Conservation (phyloP, 37 sponge, comb jelly and placozoan genomes). For the Lycopodina hypogea region DNA sequence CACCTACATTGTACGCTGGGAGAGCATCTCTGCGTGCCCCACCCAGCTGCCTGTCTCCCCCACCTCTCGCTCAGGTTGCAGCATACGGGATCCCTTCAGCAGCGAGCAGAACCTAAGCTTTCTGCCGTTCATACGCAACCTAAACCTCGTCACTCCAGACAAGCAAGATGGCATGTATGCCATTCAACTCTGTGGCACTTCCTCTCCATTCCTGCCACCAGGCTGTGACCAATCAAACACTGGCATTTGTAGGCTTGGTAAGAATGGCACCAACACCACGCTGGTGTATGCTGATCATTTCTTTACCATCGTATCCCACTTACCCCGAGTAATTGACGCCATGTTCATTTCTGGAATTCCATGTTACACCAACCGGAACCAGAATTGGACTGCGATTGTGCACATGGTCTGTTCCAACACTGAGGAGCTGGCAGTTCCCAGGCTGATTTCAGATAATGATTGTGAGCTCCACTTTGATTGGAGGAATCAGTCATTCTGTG, state of each 20-base stretch:
- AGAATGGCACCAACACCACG: background rate
- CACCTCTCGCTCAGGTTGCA: constrained; percentile 21
- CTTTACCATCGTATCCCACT: constrained; percentile 27
- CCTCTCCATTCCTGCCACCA: constrained; percentile 1
- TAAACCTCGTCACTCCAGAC: constrained; percentile 11
- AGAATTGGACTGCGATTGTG: constrained; percentile 37
- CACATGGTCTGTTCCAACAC: constrained; percentile 29
- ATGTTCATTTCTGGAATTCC: constrained; percentile 23
- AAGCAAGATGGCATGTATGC: constrained; percentile 12
- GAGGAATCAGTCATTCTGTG: constrained; percentile 39
- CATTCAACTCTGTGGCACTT: constrained; percentile 44
- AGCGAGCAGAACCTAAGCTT: background rate
- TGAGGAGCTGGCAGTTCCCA: constrained; percentile 7
- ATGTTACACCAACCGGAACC: constrained; percentile 2
- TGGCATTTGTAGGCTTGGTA: constrained; percentile 14
- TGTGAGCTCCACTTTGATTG: constrained; percentile 49
- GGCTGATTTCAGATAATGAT: constrained; percentile 11
- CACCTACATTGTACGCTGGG: constrained; percentile 39
- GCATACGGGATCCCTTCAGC: constrained; percentile 22
- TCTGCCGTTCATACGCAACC: background rate
- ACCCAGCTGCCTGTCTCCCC: constrained; percentile 12
- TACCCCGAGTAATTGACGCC: constrained; percentile 34
- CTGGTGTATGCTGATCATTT: constrained; percentile 33
- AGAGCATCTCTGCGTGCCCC: constrained; percentile 46
- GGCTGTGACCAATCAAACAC: constrained; percentile 14